Base-by-base conservation (phyloP, 2,113 vertebrate genomes). In the Sarotherodon lohbergeri region DNA sequence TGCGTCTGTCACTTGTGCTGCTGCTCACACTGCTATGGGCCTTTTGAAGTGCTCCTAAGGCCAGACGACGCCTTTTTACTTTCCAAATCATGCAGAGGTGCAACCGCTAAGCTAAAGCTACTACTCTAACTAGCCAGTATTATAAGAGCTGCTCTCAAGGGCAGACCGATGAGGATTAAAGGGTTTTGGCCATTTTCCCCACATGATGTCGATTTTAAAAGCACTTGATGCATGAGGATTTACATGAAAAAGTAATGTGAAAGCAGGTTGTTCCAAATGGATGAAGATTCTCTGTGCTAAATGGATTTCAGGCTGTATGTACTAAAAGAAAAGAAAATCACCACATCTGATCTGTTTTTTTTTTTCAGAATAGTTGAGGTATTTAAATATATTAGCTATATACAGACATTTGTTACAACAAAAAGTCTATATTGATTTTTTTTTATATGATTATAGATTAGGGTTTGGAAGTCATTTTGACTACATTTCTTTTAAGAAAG, bases 1-100 rank as follows among this genome's bases (percentile, higher is more conserved):
- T 83, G 89, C 73, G 68, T 90, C 79, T 85, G 93, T 90, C 94
- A 86, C 88, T 92, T 85, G 27, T 91, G 90, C 91, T 84, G 76
- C 84, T 32, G 81, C 90, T 94, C 92, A 90, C 91, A 90, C 93
- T 83, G 93, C 90, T 83, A 82, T 89, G 90, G 87, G 84, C 81
- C 93, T 96, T 96, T 91, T 95, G 91, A 94, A 92, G 66, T 90
- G 90, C 68, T 94, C 93, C 94, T 95, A 90, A 92, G 89, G 94
- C 92, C 90, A 92, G 90, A 85, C 71, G 86, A 89, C 91, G 91
- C 90, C 91, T 94, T 93, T 95, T 94, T 89, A 93, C 88, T 92
- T 90, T 87, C 61, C 81, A 82, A 89, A 82, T 93, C 91, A 90
- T 84, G 93, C 86, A 88, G 94, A 68, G 93, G 52, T n/a, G 16